phyloP scores from a whole-genome alignment of 1,140 invertebrate species.

The Hyles euphorbiae region DNA sequence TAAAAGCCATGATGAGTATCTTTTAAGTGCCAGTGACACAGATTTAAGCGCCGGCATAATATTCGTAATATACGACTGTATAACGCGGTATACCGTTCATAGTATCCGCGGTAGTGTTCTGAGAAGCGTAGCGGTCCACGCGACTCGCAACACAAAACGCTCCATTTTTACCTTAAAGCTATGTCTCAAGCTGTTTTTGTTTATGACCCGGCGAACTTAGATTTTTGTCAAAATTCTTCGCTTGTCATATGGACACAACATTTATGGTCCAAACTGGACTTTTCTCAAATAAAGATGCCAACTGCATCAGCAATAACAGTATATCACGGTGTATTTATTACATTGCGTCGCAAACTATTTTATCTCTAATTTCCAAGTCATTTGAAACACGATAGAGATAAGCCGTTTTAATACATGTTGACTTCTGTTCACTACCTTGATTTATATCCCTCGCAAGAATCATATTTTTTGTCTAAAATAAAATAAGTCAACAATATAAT shows the following conservation, averaged over 20 bases:
- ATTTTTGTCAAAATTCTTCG: constrained; percentile 40
- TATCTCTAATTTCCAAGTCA: no score
- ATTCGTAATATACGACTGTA: constrained; percentile 51
- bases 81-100: constrained; percentile 52
- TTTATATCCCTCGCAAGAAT: no score
- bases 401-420: no score
- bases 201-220: constrained; percentile 48
- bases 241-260: neutral
- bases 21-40: constrained; percentile 50
- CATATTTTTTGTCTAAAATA: no score
- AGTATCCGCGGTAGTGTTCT: constrained; percentile 44
- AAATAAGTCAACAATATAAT: no score
- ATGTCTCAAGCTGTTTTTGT: constrained; percentile 32
- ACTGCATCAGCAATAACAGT: constrained; percentile 1
- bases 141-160: constrained; percentile 43
- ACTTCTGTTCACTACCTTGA: no score
- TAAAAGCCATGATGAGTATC: constrained; percentile 48
- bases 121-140: constrained; percentile 55
- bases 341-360: no score
- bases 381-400: no score
- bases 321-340: neutral
- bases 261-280: constrained; percentile 2
- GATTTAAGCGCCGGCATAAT: constrained; percentile 51
- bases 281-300: constrained; percentile 3
- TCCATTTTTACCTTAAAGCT: constrained; percentile 55